Evolutionary conservation across 2,797 vertebrate genomes (phyloP).

Genomic region (Cercopithecus diana): DNA sequence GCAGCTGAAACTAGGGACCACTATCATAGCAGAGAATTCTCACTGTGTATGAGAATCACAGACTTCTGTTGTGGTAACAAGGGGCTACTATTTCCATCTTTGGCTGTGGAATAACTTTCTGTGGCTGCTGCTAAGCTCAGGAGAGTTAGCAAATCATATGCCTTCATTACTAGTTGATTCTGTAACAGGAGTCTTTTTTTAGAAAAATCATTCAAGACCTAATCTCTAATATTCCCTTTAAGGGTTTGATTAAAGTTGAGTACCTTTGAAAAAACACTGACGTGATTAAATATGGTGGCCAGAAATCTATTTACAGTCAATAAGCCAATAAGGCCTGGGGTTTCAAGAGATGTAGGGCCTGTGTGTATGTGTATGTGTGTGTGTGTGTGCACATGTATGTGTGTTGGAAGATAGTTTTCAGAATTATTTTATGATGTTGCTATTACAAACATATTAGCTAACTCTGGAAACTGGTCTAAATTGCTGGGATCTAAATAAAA

Average conservation of each 20-base stretch:
- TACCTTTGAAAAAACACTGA: slow-evolving; percentile 16
- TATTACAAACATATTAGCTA: not conserved
- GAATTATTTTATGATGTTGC: slow-evolving; percentile 27
- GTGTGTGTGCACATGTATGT: too few relatives aligned
- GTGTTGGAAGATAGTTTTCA: not conserved
- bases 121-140: not conserved
- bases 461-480: not conserved
- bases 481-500: not conserved
- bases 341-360: not conserved
- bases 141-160: not conserved
- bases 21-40: not conserved
- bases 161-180: not conserved
- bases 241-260: not conserved
- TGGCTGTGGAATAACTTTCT: not conserved
- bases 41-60: not conserved
- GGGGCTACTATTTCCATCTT: not conserved
- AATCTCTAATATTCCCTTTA: not conserved
- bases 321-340: not conserved
- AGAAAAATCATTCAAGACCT: not conserved
- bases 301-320: not conserved
- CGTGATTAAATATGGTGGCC: not conserved
- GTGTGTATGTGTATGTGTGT: not conserved
- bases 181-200: slow-evolving; percentile 20
- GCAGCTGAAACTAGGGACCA: not conserved
- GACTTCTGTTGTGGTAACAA: not conserved